Conservation (phyloP, 2,113 vertebrate genomes). For the Thomomys bottae region DNA sequence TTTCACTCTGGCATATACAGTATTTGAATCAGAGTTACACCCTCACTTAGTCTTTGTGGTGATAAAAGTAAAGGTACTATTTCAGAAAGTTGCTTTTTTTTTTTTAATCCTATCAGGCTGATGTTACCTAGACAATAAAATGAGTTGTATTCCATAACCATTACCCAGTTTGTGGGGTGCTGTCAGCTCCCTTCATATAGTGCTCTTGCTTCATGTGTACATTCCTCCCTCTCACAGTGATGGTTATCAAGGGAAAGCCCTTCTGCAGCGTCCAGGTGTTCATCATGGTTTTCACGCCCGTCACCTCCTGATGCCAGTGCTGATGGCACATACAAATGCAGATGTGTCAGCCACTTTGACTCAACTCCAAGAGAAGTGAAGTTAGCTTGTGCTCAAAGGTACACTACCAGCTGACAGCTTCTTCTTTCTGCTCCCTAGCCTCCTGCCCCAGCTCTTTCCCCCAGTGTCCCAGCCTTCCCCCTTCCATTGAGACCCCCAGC, state of each 20-base stretch:
- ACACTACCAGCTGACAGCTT: not conserved
- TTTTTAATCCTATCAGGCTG: not conserved
- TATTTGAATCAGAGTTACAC: too few relatives aligned
- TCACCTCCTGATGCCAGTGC: slow-evolving; percentile 87
- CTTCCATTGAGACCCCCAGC: not conserved
- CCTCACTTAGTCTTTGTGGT: not conserved
- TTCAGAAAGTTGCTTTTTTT: not conserved
- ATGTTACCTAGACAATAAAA: not conserved
- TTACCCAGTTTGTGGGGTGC: slow-evolving; percentile 86
- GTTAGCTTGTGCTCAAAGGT: not conserved
- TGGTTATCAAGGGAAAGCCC: slow-evolving; percentile 92
- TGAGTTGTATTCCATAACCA: not conserved
- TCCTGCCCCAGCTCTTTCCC: not conserved
- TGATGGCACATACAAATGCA: slow-evolving; percentile 59
- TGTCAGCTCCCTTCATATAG: slow-evolving; percentile 85
- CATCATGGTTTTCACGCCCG: slow-evolving; percentile 92
- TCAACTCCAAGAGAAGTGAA: not conserved
- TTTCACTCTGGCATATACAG: too few relatives aligned
- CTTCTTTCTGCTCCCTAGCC: not conserved
- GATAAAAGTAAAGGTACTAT: not conserved
- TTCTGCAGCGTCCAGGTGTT: slow-evolving; percentile 95
- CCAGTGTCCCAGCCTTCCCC: not conserved
- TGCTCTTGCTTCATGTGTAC: slow-evolving; percentile 90
- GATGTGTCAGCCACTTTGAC: not conserved
- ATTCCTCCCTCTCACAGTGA: slow-evolving; percentile 88